Conservation (phyloP, 2,888 invertebrate genomes). For the Dryobota labecula region DNA sequence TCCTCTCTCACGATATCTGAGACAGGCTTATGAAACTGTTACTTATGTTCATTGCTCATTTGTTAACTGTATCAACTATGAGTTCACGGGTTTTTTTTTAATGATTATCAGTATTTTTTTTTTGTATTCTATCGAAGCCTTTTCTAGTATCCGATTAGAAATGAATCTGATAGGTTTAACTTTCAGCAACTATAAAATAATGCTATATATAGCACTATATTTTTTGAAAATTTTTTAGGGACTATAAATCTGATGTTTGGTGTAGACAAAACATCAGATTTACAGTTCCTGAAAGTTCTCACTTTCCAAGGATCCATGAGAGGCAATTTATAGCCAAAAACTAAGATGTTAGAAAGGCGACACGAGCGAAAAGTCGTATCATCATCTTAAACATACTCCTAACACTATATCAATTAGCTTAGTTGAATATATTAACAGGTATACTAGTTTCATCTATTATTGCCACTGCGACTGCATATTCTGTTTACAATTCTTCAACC, state of each 20-base stretch:
- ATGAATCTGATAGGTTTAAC: not conserved
- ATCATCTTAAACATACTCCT: not conserved
- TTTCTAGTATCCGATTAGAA: not conserved
- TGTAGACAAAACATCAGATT: too few species aligned
- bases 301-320: not conserved
- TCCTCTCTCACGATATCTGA: conserved; percentile 64
- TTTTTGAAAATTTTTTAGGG: too few species aligned
- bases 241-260: too few species aligned
- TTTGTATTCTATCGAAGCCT: not conserved
- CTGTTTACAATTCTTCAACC: not conserved
- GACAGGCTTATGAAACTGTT: conserved; percentile 58
- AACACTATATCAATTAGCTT: not conserved
- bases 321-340: too few species aligned
- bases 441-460: not conserved
- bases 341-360: not conserved
- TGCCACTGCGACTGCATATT: not conserved
- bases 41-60: conserved; percentile 50
- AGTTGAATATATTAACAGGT: not conserved
- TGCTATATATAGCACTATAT: too few species aligned
- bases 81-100: conserved; percentile 13
- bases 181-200: too few species aligned
- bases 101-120: not conserved
- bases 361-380: not conserved
- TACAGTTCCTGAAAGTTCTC: not conserved
- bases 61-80: conserved; percentile 42